phyloP scores from a whole-genome alignment of 2,888 invertebrate genomes.

The Bruchidius siliquastri region DNA sequence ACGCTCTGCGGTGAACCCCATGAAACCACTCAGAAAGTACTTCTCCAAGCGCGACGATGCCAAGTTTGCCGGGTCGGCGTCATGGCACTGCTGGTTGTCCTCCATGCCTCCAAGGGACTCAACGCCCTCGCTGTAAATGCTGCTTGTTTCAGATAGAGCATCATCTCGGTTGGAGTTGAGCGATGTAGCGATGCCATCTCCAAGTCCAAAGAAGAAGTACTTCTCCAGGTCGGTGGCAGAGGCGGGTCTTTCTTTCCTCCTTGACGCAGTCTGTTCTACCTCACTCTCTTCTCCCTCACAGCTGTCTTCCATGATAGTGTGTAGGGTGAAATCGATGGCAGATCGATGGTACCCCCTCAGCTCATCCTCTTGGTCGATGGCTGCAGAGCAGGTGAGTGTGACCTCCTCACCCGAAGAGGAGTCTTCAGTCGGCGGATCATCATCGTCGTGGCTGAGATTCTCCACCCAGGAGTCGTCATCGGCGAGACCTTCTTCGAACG shows the following conservation, averaged over 20 bases:
- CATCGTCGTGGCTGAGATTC: slow-evolving; percentile 77
- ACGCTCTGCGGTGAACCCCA: slow-evolving; percentile 73
- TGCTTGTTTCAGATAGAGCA: slow-evolving; percentile 75
- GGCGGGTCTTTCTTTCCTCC: slow-evolving; percentile 61
- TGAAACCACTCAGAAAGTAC: slow-evolving; percentile 82
- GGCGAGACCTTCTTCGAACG: slow-evolving; percentile 79
- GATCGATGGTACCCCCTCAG: slow-evolving; percentile 77
- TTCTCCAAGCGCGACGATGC: slow-evolving; percentile 83
- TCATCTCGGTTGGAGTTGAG: slow-evolving; percentile 55
- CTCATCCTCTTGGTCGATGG: slow-evolving; percentile 70
- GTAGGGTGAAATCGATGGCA: slow-evolving; percentile 82
- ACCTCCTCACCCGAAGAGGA: slow-evolving; percentile 69
- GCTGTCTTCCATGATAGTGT: slow-evolving; percentile 91
- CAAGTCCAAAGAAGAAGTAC: slow-evolving; percentile 84
- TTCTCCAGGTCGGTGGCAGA: slow-evolving; percentile 84
- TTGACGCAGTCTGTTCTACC: slow-evolving; percentile 44
- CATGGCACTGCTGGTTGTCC: slow-evolving; percentile 38
- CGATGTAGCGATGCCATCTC: slow-evolving; percentile 56
- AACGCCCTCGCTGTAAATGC: slow-evolving; percentile 77
- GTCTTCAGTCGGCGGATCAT: slow-evolving; percentile 56
- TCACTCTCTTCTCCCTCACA: slow-evolving; percentile 90
- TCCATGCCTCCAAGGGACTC: slow-evolving; percentile 65
- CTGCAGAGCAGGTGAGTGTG: slow-evolving; percentile 52
- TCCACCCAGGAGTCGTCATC: slow-evolving; percentile 92
- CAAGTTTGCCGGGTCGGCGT: slow-evolving; percentile 60